Percentiles rank a stretch among this genome's conserved stretches.
Evolutionary conservation across 1,140 invertebrate genomes (phyloP).

Genomic region (Drosophila murphyi): DNA sequence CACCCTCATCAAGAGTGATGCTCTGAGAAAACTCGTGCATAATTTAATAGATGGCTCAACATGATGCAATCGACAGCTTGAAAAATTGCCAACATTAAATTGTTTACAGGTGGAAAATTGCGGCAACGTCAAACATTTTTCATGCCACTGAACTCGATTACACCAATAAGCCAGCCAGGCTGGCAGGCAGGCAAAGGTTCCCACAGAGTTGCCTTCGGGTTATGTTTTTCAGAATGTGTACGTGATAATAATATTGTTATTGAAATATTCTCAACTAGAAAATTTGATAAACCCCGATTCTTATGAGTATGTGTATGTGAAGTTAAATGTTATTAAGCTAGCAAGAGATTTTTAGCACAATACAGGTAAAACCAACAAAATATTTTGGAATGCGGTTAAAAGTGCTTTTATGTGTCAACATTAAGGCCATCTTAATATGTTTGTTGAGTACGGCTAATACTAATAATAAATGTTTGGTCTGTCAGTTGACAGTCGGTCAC

Average conservation of each 20-base stretch:
- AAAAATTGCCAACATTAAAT: slow-evolving; percentile 61
- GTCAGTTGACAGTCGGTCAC: neutral
- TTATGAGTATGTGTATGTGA: neutral
- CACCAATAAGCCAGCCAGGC: neutral
- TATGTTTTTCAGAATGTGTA: neutral
- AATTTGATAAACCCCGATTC: slow-evolving; percentile 53
- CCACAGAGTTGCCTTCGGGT: neutral
- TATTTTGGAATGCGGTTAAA: slow-evolving; percentile 33
- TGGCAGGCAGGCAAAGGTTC: neutral
- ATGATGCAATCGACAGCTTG: slow-evolving; percentile 74
- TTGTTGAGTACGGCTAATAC: neutral
- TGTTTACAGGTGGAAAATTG: slow-evolving; percentile 52
- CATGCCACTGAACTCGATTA: slow-evolving; percentile 76
- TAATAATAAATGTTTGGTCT: neutral
- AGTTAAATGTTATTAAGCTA: slow-evolving; percentile 42
- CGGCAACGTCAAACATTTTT: slow-evolving; percentile 61
- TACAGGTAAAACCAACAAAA: slow-evolving; percentile 25
- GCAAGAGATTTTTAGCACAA: slow-evolving; percentile 12
- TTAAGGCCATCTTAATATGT: neutral
- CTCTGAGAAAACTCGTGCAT: slow-evolving; percentile 42
- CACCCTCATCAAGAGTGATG: slow-evolving; percentile 22
- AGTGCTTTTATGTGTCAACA: slow-evolving; percentile 14
- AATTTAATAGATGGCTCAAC: slow-evolving; percentile 69
- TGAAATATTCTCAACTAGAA: slow-evolving; percentile 54
- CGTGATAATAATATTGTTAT: slow-evolving; percentile 40